phyloP scores from a whole-genome alignment of 2,888 invertebrate genomes.

The Lymantria dispar region DNA sequence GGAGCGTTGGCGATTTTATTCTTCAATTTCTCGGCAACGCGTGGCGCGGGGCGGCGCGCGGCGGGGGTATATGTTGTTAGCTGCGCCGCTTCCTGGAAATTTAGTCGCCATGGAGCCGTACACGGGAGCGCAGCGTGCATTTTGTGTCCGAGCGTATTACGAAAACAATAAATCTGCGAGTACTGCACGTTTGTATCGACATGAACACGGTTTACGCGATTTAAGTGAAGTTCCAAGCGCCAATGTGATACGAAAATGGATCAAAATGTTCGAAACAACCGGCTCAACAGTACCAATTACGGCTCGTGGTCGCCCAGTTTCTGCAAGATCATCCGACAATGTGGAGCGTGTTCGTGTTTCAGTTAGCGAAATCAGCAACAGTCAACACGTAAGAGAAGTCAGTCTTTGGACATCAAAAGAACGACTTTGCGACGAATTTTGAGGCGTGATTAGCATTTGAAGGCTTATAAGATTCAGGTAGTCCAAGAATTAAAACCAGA shows the following conservation, averaged over 20 bases:
- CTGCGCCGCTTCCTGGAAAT: background rate
- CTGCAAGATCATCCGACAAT: constrained; percentile 1
- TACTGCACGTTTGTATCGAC: background rate
- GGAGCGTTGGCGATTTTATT: no score
- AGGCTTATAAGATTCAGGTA: constrained; percentile 4
- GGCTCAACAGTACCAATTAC: constrained; percentile 1
- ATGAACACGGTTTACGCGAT: background rate
- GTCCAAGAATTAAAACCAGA: constrained; percentile 1
- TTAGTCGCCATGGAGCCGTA: constrained; percentile 4
- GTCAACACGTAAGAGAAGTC: background rate
- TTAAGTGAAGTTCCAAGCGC: no score
- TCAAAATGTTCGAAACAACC: constrained; percentile 4
- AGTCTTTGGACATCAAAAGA: background rate
- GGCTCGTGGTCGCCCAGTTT: constrained; percentile 1
- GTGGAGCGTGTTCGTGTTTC: background rate
- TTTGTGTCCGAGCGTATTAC: background rate
- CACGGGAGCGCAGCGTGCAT: background rate
- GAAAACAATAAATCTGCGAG: background rate
- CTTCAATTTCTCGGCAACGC: no score
- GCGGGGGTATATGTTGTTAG: background rate
- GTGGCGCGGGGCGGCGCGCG: background rate
- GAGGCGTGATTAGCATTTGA: constrained; percentile 1
- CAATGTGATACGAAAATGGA: constrained; percentile 2
- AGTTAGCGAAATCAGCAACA: background rate
- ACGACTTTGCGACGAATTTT: constrained; percentile 1